Evolutionary conservation across 2,888 invertebrate species (phyloP).

Genomic region (Mythimna pallens): DNA sequence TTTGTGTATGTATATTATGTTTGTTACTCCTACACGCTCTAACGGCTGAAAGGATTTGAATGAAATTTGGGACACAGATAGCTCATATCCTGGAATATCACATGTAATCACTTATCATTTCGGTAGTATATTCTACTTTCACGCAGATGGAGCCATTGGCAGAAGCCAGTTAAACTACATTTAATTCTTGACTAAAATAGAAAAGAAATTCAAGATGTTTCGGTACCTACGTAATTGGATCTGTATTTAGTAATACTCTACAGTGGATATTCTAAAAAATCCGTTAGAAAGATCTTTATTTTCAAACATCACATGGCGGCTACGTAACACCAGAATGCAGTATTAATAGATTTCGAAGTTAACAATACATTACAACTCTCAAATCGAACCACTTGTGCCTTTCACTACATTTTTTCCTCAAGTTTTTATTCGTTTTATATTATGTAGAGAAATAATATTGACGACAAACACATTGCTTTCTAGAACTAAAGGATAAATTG

Average conservation of each 20-base stretch:
- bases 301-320: slow-evolving; percentile 1
- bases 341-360: slow-evolving; percentile 23
- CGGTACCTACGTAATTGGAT: not conserved
- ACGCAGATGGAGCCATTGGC: too few relatives aligned
- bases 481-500: slow-evolving; percentile 3
- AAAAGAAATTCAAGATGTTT: not conserved
- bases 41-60: too few relatives aligned
- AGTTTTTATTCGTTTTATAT: slow-evolving; percentile 22
- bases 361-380: slow-evolving; percentile 40
- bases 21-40: too few relatives aligned
- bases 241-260: not conserved
- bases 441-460: slow-evolving; percentile 14
- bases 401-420: slow-evolving; percentile 48
- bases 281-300: not conserved
- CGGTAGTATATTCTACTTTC: too few relatives aligned
- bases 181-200: not conserved
- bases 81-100: too few relatives aligned
- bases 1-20: too few relatives aligned
- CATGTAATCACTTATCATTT: too few relatives aligned
- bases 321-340: slow-evolving; percentile 23
- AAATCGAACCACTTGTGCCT: slow-evolving; percentile 39
- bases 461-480: slow-evolving; percentile 30
- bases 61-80: too few relatives aligned
- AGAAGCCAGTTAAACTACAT: too few relatives aligned
- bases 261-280: slow-evolving; percentile 1